phyloP scores from a whole-genome alignment of 2,888 invertebrate species.

The Blastobasis lacticolella region DNA sequence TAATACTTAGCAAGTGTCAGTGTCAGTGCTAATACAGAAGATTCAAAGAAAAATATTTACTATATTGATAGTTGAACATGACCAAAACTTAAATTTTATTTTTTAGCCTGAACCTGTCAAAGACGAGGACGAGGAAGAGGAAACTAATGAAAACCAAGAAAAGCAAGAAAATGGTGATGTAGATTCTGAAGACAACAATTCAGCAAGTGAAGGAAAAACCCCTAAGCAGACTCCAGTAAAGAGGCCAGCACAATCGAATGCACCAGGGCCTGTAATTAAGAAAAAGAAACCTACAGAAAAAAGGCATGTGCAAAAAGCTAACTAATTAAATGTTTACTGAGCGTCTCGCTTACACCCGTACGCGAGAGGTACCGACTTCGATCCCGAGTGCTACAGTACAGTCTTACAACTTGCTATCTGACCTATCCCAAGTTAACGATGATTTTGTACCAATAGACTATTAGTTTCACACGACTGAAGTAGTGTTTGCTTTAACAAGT shows the following conservation, averaged over 20 bases:
- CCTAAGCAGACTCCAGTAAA: conserved; percentile 28
- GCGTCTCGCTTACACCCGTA: too few relatives aligned
- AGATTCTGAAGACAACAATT: conserved; percentile 24
- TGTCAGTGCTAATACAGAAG: too few relatives aligned
- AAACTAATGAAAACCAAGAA: conserved; percentile 24
- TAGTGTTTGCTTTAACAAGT: too few relatives aligned
- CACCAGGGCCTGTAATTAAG: conserved; percentile 35
- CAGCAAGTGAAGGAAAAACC: conserved; percentile 7
- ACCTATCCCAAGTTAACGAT: too few relatives aligned
- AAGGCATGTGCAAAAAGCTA: conserved; percentile 18
- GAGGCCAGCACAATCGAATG: conserved; percentile 30
- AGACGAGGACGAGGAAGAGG: conserved; percentile 55
- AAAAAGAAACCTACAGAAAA: conserved; percentile 33
- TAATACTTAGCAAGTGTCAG: too few relatives aligned
- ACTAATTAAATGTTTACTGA: background rate
- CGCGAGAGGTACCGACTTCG: too few relatives aligned
- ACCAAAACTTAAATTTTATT: conserved; percentile 9
- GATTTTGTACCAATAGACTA: too few relatives aligned
- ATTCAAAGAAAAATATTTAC: too few relatives aligned
- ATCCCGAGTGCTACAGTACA: too few relatives aligned
- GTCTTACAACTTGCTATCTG: too few relatives aligned
- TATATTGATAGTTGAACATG: too few relatives aligned
- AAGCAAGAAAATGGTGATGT: conserved; percentile 39
- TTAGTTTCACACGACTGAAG: too few relatives aligned
- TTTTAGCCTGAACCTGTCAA: conserved; percentile 59